Evolutionary conservation across 2,797 vertebrate species (phyloP).

Genomic region (Sebastes taczanowskii): DNA sequence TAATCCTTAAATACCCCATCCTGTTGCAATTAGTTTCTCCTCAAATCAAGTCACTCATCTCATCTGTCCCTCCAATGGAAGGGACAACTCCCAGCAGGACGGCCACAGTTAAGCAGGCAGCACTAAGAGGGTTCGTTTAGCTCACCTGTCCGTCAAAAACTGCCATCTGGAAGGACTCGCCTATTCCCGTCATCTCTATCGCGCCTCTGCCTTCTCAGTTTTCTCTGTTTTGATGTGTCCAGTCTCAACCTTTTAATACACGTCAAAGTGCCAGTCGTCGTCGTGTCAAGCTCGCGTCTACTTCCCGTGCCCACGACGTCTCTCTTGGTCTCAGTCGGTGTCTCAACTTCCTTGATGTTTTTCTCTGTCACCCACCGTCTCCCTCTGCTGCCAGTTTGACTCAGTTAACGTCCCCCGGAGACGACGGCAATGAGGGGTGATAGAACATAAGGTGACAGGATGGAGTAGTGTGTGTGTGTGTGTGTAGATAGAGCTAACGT

Average conservation of each 20-base stretch:
- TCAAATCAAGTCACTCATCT: conserved; percentile 43
- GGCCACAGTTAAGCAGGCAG: conserved; percentile 3
- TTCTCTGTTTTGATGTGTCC: conserved; percentile 70
- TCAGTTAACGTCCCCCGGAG: conserved; percentile 63
- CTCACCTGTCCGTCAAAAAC: conserved; percentile 68
- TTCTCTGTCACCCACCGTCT: conserved; percentile 31
- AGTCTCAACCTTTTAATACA: conserved; percentile 62
- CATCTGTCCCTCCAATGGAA: conserved; percentile 8
- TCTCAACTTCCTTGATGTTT: conserved; percentile 51
- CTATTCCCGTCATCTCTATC: conserved; percentile 17
- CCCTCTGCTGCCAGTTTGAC: conserved; percentile 55
- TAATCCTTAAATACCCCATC: not conserved
- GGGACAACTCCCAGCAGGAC: conserved; percentile 29
- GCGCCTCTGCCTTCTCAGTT: conserved; percentile 39
- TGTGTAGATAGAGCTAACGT: conserved; percentile 35
- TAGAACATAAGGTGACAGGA: conserved; percentile 71
- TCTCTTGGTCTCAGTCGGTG: conserved; percentile 14
- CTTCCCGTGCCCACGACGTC: conserved; percentile 1
- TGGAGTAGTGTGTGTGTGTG: conserved; percentile 15
- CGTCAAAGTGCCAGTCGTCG: conserved; percentile 63
- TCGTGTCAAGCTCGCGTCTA: conserved; percentile 50
- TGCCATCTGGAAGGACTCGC: conserved; percentile 16
- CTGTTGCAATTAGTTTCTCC: conserved; percentile 28
- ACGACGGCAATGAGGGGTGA: conserved; percentile 57
- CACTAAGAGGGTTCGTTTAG: conserved; percentile 56